phyloP scores from a whole-genome alignment of 2,888 invertebrate genomes.

The Amphiduros pacificus region DNA sequence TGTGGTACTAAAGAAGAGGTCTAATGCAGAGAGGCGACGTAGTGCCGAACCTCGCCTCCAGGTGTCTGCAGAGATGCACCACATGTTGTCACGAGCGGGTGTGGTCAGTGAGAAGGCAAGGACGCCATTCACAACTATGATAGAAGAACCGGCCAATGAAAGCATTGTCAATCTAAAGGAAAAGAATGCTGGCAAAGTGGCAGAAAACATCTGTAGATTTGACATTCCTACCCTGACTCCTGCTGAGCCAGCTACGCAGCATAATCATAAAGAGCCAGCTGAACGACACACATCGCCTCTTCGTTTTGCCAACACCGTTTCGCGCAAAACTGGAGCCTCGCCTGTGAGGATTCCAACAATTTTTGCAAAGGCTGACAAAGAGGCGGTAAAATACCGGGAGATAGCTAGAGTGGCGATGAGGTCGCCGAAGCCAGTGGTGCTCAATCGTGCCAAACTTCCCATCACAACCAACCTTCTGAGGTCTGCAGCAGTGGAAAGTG shows the following conservation, averaged over 20 bases:
- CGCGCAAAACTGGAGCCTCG: slow-evolving; percentile 26
- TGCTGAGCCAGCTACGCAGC: neutral
- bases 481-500: slow-evolving; percentile 21
- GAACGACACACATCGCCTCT: slow-evolving; percentile 37
- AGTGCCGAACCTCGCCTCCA: slow-evolving; percentile 42
- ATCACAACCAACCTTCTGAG: slow-evolving; percentile 43
- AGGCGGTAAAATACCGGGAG: slow-evolving; percentile 27
- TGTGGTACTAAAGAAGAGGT: neutral
- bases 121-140: neutral
- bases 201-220: slow-evolving; percentile 39
- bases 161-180: slow-evolving; percentile 9
- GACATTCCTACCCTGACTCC: too few relatives aligned
- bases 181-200: slow-evolving; percentile 37
- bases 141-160: neutral
- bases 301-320: slow-evolving; percentile 39
- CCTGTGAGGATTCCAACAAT: slow-evolving; percentile 47
- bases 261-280: slow-evolving; percentile 27
- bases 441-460: slow-evolving; percentile 33
- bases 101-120: slow-evolving; percentile 28
- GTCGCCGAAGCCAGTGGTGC: neutral
- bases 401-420: slow-evolving; percentile 18
- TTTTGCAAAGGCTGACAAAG: slow-evolving; percentile 37
- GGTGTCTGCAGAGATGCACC: slow-evolving; percentile 46
- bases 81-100: slow-evolving; percentile 45
- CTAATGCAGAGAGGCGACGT: neutral